Evolutionary conservation across 2,888 invertebrate genomes (phyloP).

Genomic region (Ophion costatus): DNA sequence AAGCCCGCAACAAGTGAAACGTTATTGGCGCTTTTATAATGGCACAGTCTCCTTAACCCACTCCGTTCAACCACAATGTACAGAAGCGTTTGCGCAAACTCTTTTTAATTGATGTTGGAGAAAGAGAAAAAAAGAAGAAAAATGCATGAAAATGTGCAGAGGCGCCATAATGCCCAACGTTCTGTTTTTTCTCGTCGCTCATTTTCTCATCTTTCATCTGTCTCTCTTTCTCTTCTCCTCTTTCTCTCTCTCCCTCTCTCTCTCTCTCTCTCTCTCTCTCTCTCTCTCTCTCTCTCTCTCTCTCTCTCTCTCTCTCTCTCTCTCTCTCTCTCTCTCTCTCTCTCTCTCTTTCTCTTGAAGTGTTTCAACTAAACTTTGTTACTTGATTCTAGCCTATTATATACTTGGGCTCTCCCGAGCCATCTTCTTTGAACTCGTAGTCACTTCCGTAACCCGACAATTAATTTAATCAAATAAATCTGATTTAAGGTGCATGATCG

Average conservation of each 20-base stretch:
- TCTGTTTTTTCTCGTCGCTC: neutral
- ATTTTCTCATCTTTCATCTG: slow-evolving; percentile 7
- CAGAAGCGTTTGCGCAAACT: slow-evolving; percentile 23
- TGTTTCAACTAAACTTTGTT: slow-evolving; percentile 50
- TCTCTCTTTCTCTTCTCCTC: neutral
- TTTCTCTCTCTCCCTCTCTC: neutral
- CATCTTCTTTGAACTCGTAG: slow-evolving; percentile 62
- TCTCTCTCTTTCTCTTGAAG: slow-evolving; percentile 18
- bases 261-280: slow-evolving; percentile 14
- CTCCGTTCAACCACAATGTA: slow-evolving; percentile 59
- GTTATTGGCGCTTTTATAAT: slow-evolving; percentile 77
- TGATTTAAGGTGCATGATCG: slow-evolving; percentile 78
- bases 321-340: neutral
- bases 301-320: slow-evolving; percentile 14
- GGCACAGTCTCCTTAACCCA: slow-evolving; percentile 76
- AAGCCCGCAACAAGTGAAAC: slow-evolving; percentile 78
- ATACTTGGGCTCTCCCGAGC: slow-evolving; percentile 18
- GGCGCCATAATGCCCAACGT: slow-evolving; percentile 5
- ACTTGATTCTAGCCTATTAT: slow-evolving; percentile 53
- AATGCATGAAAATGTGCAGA: neutral
- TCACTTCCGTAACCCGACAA: slow-evolving; percentile 60
- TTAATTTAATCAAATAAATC: slow-evolving; percentile 66
- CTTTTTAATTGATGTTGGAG: slow-evolving; percentile 30
- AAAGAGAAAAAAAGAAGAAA: slow-evolving; percentile 4
- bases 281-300: neutral